Evolutionary conservation across 2,113 vertebrate genomes (phyloP).

Genomic region (Rallus limicola): DNA sequence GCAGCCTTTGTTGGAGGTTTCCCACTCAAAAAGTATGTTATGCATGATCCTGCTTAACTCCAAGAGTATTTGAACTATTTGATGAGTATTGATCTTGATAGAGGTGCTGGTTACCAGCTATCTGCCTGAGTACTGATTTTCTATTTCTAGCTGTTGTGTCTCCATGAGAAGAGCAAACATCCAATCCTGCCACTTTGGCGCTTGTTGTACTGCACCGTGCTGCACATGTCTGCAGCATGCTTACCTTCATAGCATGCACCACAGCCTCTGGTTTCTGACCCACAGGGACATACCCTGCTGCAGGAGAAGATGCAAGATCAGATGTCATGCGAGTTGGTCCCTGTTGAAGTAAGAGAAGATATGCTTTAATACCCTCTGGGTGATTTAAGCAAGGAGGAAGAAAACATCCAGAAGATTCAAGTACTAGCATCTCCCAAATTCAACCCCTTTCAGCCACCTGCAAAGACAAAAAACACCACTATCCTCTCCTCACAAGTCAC

Average conservation of each 20-base stretch:
- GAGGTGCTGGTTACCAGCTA: background rate
- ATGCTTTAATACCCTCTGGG: background rate
- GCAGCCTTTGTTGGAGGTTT: background rate
- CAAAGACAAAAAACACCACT: background rate
- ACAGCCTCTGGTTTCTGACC: constrained; percentile 94
- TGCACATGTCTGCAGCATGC: background rate
- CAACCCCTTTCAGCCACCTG: background rate
- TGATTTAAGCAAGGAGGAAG: background rate
- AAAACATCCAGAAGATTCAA: background rate
- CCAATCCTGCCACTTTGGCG: background rate
- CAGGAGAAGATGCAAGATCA: constrained; percentile 85
- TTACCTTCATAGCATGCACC: constrained; percentile 96
- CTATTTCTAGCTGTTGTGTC: background rate
- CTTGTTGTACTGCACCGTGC: background rate
- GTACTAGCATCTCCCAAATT: background rate
- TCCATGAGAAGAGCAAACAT: background rate
- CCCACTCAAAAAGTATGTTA: background rate
- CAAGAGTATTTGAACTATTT: background rate
- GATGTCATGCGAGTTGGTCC: constrained; percentile 80
- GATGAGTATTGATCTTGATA: background rate
- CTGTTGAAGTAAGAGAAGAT: constrained; percentile 62
- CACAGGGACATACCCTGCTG: constrained; percentile 82
- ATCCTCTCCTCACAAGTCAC: background rate
- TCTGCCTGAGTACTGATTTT: background rate
- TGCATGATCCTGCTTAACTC: background rate